These are phyloP conservation scores for Sebastiscus albofasciatus DNA, from an alignment of 2,797 vertebrate species.

Conservation along the genomic window DNA sequence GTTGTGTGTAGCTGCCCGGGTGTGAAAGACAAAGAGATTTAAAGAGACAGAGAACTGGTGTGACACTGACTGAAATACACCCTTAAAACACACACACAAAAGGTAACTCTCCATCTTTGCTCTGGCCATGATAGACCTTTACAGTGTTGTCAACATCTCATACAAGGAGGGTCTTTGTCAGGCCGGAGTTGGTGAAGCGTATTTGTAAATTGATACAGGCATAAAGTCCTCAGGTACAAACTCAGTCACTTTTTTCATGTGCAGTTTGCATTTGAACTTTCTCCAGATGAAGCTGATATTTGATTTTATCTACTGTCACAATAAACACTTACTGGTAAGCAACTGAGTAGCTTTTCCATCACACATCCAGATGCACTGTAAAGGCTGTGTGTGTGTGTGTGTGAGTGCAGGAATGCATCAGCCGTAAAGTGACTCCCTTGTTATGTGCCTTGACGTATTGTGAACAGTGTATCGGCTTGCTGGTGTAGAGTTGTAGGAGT, in stretches of 20 bases:
- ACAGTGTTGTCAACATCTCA: slow-evolving; percentile 20
- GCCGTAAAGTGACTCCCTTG: slow-evolving; percentile 81
- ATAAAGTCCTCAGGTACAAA: neutral
- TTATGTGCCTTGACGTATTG: slow-evolving; percentile 73
- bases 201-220: slow-evolving; percentile 25
- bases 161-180: slow-evolving; percentile 48
- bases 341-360: slow-evolving; percentile 5
- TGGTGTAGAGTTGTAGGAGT: slow-evolving; percentile 73
- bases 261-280: neutral
- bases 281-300: neutral
- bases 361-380: slow-evolving; percentile 41
- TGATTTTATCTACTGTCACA: slow-evolving; percentile 29
- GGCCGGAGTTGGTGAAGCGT: slow-evolving; percentile 10
- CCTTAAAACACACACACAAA: neutral
- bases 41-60: slow-evolving; percentile 60
- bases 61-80: slow-evolving; percentile 12
- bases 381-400: slow-evolving; percentile 13
- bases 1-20: slow-evolving; percentile 46
- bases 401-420: slow-evolving; percentile 73
- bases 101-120: slow-evolving; percentile 1
- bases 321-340: slow-evolving; percentile 20
- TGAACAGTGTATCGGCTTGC: slow-evolving; percentile 77
- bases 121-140: slow-evolving; percentile 7
- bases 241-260: neutral
- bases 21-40: slow-evolving; percentile 73